Evolutionary conservation across 1,140 invertebrate species (phyloP).

Genomic region (Hydropsyche tenuis): DNA sequence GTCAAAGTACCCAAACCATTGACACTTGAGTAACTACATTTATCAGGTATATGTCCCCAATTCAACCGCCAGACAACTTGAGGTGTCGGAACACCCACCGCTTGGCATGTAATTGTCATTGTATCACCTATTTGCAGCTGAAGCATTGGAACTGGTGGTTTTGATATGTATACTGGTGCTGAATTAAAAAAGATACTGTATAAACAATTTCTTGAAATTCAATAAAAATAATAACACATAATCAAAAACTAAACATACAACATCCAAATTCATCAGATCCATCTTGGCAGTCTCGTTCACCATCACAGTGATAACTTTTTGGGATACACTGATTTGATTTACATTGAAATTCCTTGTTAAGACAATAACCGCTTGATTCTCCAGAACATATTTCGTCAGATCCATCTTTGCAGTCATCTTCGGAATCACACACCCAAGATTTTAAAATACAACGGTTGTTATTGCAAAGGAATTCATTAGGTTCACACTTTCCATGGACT

Average conservation of each 20-base stretch:
- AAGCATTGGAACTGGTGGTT: conserved; percentile 74
- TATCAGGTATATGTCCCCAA: conserved; percentile 93
- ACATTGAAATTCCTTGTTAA: conserved; percentile 85
- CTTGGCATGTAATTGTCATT: conserved; percentile 83
- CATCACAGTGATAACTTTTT: conserved; percentile 92
- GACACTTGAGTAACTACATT: conserved; percentile 77
- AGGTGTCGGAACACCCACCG: conserved; percentile 88
- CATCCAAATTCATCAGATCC: conserved; percentile 92
- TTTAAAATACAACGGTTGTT: conserved; percentile 91
- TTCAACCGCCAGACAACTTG: conserved; percentile 95
- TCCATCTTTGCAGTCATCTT: conserved; percentile 93
- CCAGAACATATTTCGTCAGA: conserved; percentile 79
- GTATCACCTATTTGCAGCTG: conserved; percentile 73
- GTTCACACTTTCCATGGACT: conserved; percentile 77
- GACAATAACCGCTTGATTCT: conserved; percentile 70
- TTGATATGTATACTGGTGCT: conserved; percentile 55
- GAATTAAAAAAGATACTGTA: conserved; percentile 34
- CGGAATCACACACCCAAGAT: conserved; percentile 88
- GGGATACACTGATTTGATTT: conserved; percentile 86
- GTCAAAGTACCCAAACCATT: conserved; percentile 83
- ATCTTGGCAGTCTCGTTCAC: conserved; percentile 85
- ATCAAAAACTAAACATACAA: conserved; percentile 67
- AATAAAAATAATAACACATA: no score
- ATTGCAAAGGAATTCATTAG: conserved; percentile 89
- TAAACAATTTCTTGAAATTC: no score